Evolutionary conservation across 1,140 invertebrate species (phyloP), one percentile per base, ranked within the genome.

Genomic region (Trichonephila clavata): DNA sequence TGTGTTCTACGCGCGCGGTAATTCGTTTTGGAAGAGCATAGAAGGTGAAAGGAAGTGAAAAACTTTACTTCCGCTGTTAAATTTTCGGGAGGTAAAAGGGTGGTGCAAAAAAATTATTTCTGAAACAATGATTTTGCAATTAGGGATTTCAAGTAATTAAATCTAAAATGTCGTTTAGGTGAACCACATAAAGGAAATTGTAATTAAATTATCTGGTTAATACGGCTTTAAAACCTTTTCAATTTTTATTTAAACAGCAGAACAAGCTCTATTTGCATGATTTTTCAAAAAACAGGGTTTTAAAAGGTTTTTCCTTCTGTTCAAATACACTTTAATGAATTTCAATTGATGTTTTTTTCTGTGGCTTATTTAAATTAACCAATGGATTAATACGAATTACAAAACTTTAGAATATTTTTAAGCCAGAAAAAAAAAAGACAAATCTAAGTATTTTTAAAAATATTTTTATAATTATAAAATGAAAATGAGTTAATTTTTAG

Each of bases 101-200:
- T 32, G 8, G 14, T 32, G 8, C 16, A 16, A 59, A 90, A 27
- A 80, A 61, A 24, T 43, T 71, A 57, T 57, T 20, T 61, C 24
- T 61, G 24, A 80, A 80, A 90, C 89, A 90, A 90, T 90, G 89
- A 90, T 90, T 90, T 61, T 81, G 50, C 89, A 90, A 71, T 90
- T 90, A 90, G 89, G 71, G 71, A 88, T 88, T 88, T 88, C 61
- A 32, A 88, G 27, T 88, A 88, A 88, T 88, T 88, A 88, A 88
- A 88, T 68, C 63, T 24, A 68, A 43, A 88, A 68, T 88, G 32
- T 60, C n/a, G 39, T 88, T 88, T 86, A 63, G 81, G 81, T 83
- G 81, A 83, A 83, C 81, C 81, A 27, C 81, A 83, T 59, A 83
- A 83, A 83, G 81, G 71, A 77, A 77, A 77, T 77, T 32, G 71